These are phyloP conservation scores for Furcula furcula DNA, from an alignment of 2,888 invertebrate genomes.

Conservation along the genomic window DNA sequence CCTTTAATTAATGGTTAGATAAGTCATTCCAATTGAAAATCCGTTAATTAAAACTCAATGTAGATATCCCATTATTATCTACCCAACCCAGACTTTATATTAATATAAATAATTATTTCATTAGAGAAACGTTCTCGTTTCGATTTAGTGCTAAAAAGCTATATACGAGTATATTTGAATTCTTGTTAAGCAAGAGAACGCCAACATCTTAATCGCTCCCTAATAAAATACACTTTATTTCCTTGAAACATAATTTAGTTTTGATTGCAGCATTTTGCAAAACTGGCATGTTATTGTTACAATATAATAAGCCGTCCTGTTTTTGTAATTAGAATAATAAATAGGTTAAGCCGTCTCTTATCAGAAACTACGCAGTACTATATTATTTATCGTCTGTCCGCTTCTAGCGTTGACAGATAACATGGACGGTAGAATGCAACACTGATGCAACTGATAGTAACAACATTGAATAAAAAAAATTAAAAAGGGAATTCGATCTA, in stretches of 20 bases:
- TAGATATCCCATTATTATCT: too few species aligned
- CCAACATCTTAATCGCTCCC: neutral
- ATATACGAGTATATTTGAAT: too few species aligned
- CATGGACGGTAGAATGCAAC: conserved; percentile 29
- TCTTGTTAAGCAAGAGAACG: neutral
- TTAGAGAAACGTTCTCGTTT: too few species aligned
- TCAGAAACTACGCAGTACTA: conserved; percentile 61
- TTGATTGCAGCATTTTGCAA: neutral
- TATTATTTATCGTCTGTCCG: conserved; percentile 52
- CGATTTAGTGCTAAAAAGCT: too few species aligned
- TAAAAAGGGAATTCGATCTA: too few species aligned
- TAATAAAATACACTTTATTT: neutral
- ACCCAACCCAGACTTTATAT: too few species aligned
- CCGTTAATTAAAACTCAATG: too few species aligned
- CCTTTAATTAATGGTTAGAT: too few species aligned
- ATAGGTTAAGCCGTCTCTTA: conserved; percentile 64
- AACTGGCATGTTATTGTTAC: neutral
- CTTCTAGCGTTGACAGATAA: conserved; percentile 62
- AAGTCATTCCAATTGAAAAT: too few species aligned
- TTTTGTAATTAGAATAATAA: conserved; percentile 39
- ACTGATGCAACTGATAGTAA: neutral
- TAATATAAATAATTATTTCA: too few species aligned
- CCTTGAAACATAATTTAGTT: neutral
- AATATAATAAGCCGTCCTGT: conserved; percentile 13
- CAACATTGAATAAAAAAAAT: too few species aligned